phyloP scores from a whole-genome alignment of 2,888 invertebrate species.

The Phortica okadai region DNA sequence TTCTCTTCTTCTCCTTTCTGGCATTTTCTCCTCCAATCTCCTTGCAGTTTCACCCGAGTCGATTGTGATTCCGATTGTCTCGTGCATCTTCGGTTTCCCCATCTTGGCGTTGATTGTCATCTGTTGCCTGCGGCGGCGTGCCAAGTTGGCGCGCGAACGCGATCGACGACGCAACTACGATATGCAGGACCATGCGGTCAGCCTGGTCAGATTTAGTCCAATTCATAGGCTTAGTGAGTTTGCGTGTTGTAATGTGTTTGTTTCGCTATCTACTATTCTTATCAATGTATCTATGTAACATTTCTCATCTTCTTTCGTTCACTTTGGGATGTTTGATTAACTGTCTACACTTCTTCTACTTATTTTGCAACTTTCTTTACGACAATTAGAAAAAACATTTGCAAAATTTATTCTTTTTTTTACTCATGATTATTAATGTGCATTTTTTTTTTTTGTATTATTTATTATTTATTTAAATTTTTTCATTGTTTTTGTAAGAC shows the following conservation, averaged over 20 bases:
- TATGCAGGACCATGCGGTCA: conserved; percentile 88
- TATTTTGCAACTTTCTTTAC: not conserved
- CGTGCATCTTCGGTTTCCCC: conserved; percentile 93
- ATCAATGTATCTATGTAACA: not conserved
- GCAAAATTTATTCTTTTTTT: no score
- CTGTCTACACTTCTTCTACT: not conserved
- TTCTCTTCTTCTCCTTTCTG: not conserved
- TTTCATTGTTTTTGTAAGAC: no score
- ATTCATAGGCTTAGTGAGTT: conserved; percentile 84
- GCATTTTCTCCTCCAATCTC: not conserved
- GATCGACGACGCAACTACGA: conserved; percentile 89
- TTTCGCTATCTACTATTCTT: conserved; percentile 1
- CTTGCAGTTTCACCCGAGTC: conserved; percentile 90
- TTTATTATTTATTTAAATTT: not conserved
- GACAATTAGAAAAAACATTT: not conserved
- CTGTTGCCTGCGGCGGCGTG: conserved; percentile 89
- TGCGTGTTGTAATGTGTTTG: conserved; percentile 69
- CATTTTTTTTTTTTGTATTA: not conserved
- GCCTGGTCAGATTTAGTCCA: conserved; percentile 86
- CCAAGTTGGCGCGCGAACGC: conserved; percentile 89
- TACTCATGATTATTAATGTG: no score
- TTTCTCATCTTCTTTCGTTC: not conserved
- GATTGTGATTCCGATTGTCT: conserved; percentile 91
- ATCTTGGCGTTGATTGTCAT: conserved; percentile 90
- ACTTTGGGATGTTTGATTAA: not conserved